phyloP scores from a whole-genome alignment of 2,888 invertebrate genomes.

The Dicyrtomina minuta region DNA sequence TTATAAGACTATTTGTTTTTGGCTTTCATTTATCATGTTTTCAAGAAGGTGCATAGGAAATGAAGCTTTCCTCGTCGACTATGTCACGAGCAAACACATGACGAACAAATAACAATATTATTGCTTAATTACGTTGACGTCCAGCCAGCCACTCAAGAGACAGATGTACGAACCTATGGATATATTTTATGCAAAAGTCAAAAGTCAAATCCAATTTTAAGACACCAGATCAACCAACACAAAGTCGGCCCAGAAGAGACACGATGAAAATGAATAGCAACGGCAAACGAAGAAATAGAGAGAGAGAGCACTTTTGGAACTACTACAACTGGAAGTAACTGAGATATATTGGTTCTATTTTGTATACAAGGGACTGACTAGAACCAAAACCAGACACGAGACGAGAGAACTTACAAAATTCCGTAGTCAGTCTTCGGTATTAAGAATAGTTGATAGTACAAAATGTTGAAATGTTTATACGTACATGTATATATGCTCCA shows the following conservation, averaged over 20 bases:
- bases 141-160: too few species aligned
- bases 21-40: too few species aligned
- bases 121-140: too few species aligned
- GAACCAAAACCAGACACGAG: background rate
- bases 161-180: too few species aligned
- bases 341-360: constrained; percentile 12
- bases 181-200: background rate
- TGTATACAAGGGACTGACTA: background rate
- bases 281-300: constrained; percentile 6
- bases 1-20: too few species aligned
- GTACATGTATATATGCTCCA: too few species aligned
- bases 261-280: too few species aligned
- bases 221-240: constrained; percentile 12
- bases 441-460: too few species aligned
- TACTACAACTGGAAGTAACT: background rate
- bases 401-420: background rate
- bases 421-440: background rate
- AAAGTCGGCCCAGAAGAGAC: background rate
- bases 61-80: too few species aligned
- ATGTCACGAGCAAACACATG: too few species aligned
- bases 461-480: background rate
- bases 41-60: too few species aligned
- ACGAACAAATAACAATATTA: too few species aligned
- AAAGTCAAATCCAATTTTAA: constrained; percentile 14
- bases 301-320: constrained; percentile 3